Conservation (phyloP, 2,113 vertebrate species). For the Elephantulus edwardii region DNA sequence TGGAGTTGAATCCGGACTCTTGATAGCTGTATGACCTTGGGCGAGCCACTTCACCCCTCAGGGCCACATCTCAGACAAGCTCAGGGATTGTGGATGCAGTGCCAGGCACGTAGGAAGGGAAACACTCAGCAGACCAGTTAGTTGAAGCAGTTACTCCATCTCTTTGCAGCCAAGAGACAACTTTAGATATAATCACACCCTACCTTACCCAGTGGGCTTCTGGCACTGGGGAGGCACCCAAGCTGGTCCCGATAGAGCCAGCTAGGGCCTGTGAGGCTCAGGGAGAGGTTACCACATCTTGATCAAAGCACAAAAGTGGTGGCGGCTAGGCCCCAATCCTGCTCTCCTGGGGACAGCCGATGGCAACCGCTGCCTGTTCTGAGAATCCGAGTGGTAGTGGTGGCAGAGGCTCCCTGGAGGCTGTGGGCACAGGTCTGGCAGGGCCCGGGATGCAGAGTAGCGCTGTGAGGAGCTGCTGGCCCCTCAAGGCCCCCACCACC, state of each 20-base stretch:
- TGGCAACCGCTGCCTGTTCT: conserved; percentile 52
- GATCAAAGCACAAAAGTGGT: conserved; percentile 54
- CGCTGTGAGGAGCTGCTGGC: conserved; percentile 74
- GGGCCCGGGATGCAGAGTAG: conserved; percentile 36
- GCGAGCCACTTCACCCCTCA: conserved; percentile 24
- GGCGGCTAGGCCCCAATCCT: conserved; percentile 49
- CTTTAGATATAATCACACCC: conserved; percentile 31
- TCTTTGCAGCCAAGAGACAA: conserved; percentile 20
- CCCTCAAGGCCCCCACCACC: conserved; percentile 68
- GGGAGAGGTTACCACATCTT: conserved; percentile 71
- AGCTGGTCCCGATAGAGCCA: conserved; percentile 49
- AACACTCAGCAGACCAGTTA: background rate
- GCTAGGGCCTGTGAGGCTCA: conserved; percentile 31
- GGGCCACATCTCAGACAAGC: background rate
- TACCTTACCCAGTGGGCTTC: conserved; percentile 72
- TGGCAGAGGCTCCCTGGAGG: conserved; percentile 29
- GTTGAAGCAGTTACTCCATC: background rate
- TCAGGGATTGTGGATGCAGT: background rate
- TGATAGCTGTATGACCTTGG: conserved; percentile 15
- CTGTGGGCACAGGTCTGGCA: conserved; percentile 49
- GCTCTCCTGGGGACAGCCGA: conserved; percentile 51
- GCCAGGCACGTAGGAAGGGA: background rate
- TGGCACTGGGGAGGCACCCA: conserved; percentile 52
- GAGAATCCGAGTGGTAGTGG: conserved; percentile 26
- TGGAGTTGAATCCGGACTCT: background rate